These are phyloP conservation scores for Papilio helenus DNA, from an alignment of 1,140 invertebrate species.

Conservation along the genomic window DNA sequence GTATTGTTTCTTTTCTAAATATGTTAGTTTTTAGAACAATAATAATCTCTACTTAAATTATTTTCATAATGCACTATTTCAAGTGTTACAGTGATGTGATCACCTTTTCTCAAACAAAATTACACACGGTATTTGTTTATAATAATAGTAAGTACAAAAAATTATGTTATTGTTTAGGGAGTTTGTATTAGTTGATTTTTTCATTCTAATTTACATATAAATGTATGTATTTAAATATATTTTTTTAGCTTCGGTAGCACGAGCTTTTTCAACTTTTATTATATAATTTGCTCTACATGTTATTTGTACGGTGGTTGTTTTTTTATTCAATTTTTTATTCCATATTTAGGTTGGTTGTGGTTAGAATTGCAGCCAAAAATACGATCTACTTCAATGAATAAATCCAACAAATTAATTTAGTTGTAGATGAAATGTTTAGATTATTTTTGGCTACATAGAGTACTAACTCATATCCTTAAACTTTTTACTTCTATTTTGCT, in stretches of 20 bases:
- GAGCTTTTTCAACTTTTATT: conserved; percentile 46
- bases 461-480: conserved; percentile 11
- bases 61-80: background rate
- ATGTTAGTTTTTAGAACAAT: background rate
- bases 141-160: background rate
- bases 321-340: background rate
- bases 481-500: conserved; percentile 37
- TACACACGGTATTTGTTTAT: background rate
- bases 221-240: conserved; percentile 27
- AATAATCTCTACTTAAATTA: background rate
- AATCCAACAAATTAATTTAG: no score
- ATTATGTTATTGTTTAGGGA: background rate
- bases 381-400: background rate
- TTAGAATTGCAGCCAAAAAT: conserved; percentile 20
- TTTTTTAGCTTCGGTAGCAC: conserved; percentile 51
- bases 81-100: background rate
- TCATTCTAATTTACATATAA: background rate
- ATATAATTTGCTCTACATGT: conserved; percentile 37
- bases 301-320: background rate
- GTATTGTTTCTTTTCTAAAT: no score
- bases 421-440: no score
- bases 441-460: conserved; percentile 18
- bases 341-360: background rate
- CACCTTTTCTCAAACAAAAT: background rate
- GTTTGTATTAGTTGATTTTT: background rate